Evolutionary conservation across 2,888 invertebrate species (phyloP), one percentile per base, ranked within the genome.

Genomic region (Gerosis bhagava): DNA sequence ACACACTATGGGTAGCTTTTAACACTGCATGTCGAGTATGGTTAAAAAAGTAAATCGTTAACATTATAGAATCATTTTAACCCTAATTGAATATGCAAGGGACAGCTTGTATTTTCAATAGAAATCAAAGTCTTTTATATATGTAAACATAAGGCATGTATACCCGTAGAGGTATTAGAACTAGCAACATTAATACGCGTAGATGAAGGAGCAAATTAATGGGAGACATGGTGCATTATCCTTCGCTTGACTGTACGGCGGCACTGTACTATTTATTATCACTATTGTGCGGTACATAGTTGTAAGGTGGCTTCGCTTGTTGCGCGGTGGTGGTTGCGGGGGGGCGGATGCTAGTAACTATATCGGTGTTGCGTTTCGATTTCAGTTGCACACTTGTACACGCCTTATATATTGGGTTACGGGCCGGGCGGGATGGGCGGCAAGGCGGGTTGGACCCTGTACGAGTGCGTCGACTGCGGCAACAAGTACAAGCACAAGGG

Each of bases 401-500:
- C 86, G 71, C 88, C 88, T 83, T 88, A 84, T 83, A 84, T 88
- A 76, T 82, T 88, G 82, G 84, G 86, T 82, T 88, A 88, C 71
- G 86, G 87, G 65, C 70, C 80, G 51, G 69, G 79, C 50, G 83
- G 83, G 58, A 74, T 83, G 76, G 70, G 81, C 76, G 75, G 77
- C 65, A 86, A 86, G 67, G 72, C 71, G 53, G 78, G 82, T 52
- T 88, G 88, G 88, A 86, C 88, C 43, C 74, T 88, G 59, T 91
- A 91, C 71, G 91, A 90, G 54, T 94, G 94, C 83, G 91, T 90
- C 65, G 91, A 90, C 65, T 96, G 96, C 78, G 94, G 94, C 59
- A 96, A 96, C 87, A 91, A 93, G 63, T 96, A 96, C 91, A 94
- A 93, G 83, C 93, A 93, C 79, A 94, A 94, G 70, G 94, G 94